A percentile compares a stretch with the other conserved stretches of the same genome.
These are phyloP conservation scores for Trichopria drosophilae DNA, from an alignment of 2,888 invertebrate species.

Conservation along the genomic window DNA sequence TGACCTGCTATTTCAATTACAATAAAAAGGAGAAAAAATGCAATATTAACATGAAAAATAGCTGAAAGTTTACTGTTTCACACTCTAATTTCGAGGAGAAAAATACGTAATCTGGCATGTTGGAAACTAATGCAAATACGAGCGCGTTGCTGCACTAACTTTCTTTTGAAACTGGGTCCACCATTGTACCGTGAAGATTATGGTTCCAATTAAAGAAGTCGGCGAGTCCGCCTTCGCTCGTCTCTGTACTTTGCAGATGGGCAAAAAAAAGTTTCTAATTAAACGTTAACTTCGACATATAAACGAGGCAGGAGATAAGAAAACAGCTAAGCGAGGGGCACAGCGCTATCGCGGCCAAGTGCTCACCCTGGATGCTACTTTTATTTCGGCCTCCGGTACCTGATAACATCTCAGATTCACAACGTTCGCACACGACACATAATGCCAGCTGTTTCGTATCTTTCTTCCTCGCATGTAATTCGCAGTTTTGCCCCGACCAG, in stretches of 20 bases:
- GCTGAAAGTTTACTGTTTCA: too few relatives aligned
- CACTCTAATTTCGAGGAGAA: too few relatives aligned
- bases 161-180: conserved; percentile 2
- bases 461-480: too few relatives aligned
- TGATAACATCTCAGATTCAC: background rate
- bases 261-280: conserved; percentile 34
- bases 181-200: conserved; percentile 30
- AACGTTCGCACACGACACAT: too few relatives aligned
- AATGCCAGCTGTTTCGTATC: too few relatives aligned
- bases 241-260: too few relatives aligned
- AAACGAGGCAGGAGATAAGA: conserved; percentile 27
- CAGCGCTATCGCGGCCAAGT: background rate
- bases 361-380: background rate
- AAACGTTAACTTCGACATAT: conserved; percentile 32
- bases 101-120: too few relatives aligned
- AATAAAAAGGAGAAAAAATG: too few relatives aligned
- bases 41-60: too few relatives aligned
- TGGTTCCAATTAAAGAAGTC: conserved; percentile 36
- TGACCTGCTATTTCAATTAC: too few relatives aligned
- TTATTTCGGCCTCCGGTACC: background rate
- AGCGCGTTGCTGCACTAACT: background rate
- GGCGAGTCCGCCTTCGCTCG: too few relatives aligned
- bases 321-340: conserved; percentile 1
- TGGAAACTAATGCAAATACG: conserved; percentile 9
- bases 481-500: too few relatives aligned